These are phyloP conservation scores for Furcifer pardalis DNA, from an alignment of 2,797 vertebrate species.

Conservation along the genomic window DNA sequence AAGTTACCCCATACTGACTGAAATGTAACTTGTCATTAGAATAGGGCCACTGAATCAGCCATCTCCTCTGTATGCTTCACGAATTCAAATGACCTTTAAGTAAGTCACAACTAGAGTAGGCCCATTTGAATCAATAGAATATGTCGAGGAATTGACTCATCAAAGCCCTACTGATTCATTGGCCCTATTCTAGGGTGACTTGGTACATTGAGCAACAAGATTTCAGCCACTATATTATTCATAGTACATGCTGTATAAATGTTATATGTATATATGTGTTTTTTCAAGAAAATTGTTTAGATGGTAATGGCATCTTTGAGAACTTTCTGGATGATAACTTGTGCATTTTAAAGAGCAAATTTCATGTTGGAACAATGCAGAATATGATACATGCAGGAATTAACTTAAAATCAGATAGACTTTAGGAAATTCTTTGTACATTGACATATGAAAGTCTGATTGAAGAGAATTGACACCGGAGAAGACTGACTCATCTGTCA, in stretches of 20 bases:
- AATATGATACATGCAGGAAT: neutral
- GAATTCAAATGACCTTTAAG: too few species aligned
- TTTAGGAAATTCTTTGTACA: conserved; percentile 27
- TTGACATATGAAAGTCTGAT: conserved; percentile 19
- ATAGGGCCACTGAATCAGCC: too few species aligned
- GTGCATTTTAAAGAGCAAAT: conserved; percentile 16
- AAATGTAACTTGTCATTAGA: too few species aligned
- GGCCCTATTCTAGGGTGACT: too few species aligned
- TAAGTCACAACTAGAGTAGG: too few species aligned
- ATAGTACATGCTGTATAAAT: conserved; percentile 17
- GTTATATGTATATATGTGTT: conserved; percentile 25
- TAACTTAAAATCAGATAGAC: neutral
- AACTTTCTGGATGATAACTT: conserved; percentile 31
- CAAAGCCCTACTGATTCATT: too few species aligned
- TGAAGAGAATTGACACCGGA: conserved; percentile 26
- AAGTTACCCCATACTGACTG: neutral
- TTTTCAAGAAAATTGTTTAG: conserved; percentile 35
- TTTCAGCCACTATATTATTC: neutral
- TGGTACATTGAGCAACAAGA: too few species aligned
- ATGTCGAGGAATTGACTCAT: too few species aligned
- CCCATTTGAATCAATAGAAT: too few species aligned
- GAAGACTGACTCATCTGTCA: conserved; percentile 18
- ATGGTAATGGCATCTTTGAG: conserved; percentile 9
- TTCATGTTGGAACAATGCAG: conserved; percentile 16
- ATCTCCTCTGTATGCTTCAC: too few species aligned